Base-by-base conservation (phyloP, 2,797 vertebrate genomes). In the Philypnodon macrostomus region DNA sequence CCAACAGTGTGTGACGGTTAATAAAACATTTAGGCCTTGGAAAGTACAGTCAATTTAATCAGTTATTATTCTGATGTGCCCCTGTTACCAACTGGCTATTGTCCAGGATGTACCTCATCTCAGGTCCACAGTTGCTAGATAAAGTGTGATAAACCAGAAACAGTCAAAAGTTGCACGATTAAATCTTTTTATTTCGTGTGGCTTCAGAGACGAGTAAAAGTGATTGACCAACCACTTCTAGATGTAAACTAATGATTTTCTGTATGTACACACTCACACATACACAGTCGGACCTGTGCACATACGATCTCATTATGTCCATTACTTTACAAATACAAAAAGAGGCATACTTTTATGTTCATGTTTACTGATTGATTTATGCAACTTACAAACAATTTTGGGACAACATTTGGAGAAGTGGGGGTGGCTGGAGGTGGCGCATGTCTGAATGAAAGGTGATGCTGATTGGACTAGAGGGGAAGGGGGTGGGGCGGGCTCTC, bases 321-420 rank as follows among this genome's bases (percentile, higher is more conserved):
- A 26, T 37, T n/a, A 35, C 4, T 12, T n/a, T 14, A 19, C 1
- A 2, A 64, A 41, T 37, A 51, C 67, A 75, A 67, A 42, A 26
- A 63, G 58, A 39, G 29, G 45, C 12, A 15, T n/a, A 39, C 30
- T 69, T 72, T 73, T 77, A 68, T 81, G 84, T 58, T 29, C 10
- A 73, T 78, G 75, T 87, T 88, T 88, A 95, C 93, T 95, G 91
- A 93, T 91, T 93, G 88, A 87, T 90, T 87, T 87, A 73, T 91
- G 92, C 89, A 93, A 93, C 75, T 56, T 91, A 93, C 88, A 83
- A 87, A 89, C 83, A 91, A 84, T 70, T 81, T 79, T 71, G 59
- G 63, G 53, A 51, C 47, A 14, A 40, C n/a, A 8, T 30, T 57
- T 53, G 24, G 32, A 12, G 17, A 16, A 6, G 21, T 13, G 17